Evolutionary conservation across 2,888 invertebrate species (phyloP).

Genomic region (Hoplodrina blanda): DNA sequence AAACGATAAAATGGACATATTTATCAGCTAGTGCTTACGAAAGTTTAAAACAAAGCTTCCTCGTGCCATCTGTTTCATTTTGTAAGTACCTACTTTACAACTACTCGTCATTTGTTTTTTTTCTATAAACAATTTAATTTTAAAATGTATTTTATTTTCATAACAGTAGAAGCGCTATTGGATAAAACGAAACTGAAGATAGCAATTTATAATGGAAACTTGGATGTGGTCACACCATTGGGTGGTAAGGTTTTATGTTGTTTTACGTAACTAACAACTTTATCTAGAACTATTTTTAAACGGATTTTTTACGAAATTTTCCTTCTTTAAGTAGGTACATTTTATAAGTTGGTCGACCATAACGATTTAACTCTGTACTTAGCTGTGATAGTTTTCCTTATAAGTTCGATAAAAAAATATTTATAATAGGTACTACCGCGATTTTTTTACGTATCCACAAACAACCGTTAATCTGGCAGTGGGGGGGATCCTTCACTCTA

Average conservation of each 20-base stretch:
- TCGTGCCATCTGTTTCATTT: constrained; percentile 80
- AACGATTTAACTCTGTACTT: too few relatives aligned
- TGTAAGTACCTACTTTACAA: constrained; percentile 74
- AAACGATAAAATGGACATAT: constrained; percentile 78
- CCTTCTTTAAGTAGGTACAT: too few relatives aligned
- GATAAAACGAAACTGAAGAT: constrained; percentile 81
- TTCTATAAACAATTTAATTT: background rate
- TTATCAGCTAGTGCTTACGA: constrained; percentile 74
- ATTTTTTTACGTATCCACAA: too few relatives aligned
- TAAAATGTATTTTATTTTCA: constrained; percentile 61
- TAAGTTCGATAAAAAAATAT: too few relatives aligned
- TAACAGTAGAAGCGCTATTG: constrained; percentile 82
- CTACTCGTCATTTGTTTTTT: too few relatives aligned
- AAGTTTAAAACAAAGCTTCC: constrained; percentile 75
- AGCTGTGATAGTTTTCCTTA: too few relatives aligned
- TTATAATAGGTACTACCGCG: too few relatives aligned
- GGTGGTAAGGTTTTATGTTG: constrained; percentile 72
- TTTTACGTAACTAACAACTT: background rate
- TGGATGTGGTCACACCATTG: constrained; percentile 84
- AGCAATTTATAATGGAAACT: constrained; percentile 84
- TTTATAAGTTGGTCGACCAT: too few relatives aligned
- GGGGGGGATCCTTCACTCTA: too few relatives aligned
- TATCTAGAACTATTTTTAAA: too few relatives aligned
- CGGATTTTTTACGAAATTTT: too few relatives aligned
- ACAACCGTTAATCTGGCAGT: too few relatives aligned